Conservation (phyloP, 2,888 invertebrate species). For the Ligdia adustata region DNA sequence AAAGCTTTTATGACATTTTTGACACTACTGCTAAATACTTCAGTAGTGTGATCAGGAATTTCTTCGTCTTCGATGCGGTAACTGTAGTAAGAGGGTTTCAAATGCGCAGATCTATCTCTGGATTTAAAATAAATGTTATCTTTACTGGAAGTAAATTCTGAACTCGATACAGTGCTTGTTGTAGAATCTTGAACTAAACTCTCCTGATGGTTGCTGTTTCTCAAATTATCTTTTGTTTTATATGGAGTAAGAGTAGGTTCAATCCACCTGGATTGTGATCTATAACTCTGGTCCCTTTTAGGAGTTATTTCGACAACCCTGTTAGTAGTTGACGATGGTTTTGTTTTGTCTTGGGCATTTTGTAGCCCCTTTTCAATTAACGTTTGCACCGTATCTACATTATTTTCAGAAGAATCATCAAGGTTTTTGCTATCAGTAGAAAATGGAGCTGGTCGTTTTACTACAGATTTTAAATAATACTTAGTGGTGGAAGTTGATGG, state of each 20-base stretch:
- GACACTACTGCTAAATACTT: constrained; percentile 68
- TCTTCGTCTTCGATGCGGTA: constrained; percentile 68
- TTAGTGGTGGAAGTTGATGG: constrained; percentile 52
- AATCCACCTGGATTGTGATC: constrained; percentile 51
- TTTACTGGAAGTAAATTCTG: constrained; percentile 43
- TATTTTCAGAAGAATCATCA: constrained; percentile 55
- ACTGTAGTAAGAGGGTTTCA: constrained; percentile 67
- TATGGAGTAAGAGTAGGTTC: constrained; percentile 80
- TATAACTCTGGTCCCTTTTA: constrained; percentile 38
- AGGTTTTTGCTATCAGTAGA: constrained; percentile 40
- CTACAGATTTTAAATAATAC: constrained; percentile 64
- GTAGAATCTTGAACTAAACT: constrained; percentile 44
- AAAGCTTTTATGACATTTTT: constrained; percentile 72
- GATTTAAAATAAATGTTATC: constrained; percentile 37
- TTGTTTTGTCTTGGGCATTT: constrained; percentile 40
- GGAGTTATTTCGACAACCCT: constrained; percentile 38
- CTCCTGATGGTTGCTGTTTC: constrained; percentile 49
- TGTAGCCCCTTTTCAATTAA: constrained; percentile 51
- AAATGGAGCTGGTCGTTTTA: constrained; percentile 62
- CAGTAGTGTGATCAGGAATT: constrained; percentile 69
- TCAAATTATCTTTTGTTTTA: constrained; percentile 75
- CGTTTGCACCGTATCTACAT: constrained; percentile 47
- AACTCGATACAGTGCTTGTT: constrained; percentile 47
- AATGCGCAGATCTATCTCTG: constrained; percentile 46
- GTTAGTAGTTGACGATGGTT: constrained; percentile 33